Conservation (phyloP, 1,140 invertebrate genomes). For the Meloidogyne floridensis region DNA sequence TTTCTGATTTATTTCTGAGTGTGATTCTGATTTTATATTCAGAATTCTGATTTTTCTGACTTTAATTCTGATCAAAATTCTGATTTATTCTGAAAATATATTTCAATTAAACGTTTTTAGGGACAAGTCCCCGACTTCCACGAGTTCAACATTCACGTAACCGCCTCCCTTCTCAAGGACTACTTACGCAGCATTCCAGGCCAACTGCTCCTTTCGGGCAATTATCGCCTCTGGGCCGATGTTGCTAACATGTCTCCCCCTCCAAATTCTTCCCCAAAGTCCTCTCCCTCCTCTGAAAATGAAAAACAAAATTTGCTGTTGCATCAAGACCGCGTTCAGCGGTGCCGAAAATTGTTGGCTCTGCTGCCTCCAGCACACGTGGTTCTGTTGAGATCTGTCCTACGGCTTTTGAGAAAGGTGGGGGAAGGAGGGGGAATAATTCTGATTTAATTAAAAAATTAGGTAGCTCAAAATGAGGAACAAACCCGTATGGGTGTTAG, state of each 20-base stretch:
- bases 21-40: no score
- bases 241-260: conserved; percentile 17
- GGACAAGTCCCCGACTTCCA: conserved; percentile 57
- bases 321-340: conserved; percentile 35
- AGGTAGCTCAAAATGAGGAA: conserved; percentile 34
- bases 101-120: conserved; percentile 9
- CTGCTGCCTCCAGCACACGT: conserved; percentile 50
- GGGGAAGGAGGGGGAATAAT: neutral
- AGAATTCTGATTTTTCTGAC: no score
- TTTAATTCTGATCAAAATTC: neutral
- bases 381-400: conserved; percentile 33
- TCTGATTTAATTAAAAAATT: conserved; percentile 34
- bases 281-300: neutral
- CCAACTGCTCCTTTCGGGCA: conserved; percentile 51
- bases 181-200: conserved; percentile 54
- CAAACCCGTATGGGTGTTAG: conserved; percentile 47
- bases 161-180: conserved; percentile 53
- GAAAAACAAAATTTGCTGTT: conserved; percentile 5
- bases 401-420: neutral
- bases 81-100: neutral
- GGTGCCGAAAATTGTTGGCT: conserved; percentile 43
- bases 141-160: conserved; percentile 51
- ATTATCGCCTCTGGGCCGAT: conserved; percentile 56
- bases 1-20: no score
- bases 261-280: neutral